Evolutionary conservation across 1,140 invertebrate genomes (phyloP).

Genomic region (Rhyacophila brunnea): DNA sequence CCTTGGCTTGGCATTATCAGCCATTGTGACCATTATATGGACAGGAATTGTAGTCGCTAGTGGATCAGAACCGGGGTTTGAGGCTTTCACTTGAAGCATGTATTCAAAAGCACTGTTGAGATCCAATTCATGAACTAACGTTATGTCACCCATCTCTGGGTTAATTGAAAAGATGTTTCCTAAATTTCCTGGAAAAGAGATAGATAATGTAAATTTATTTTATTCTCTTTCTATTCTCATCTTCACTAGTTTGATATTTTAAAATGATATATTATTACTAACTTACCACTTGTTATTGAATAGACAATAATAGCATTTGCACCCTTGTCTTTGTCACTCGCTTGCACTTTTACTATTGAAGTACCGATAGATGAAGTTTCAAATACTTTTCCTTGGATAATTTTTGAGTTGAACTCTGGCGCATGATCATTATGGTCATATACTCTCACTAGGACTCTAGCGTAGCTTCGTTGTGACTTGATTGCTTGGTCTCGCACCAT

Average conservation of each 20-base stretch:
- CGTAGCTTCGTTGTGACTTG: conserved; percentile 76
- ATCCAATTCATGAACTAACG: conserved; percentile 69
- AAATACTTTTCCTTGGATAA: conserved; percentile 73
- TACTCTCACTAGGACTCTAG: conserved; percentile 73
- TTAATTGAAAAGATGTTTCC: conserved; percentile 80
- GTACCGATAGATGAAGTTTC: conserved; percentile 74
- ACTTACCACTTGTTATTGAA: conserved; percentile 65
- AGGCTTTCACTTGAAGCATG: conserved; percentile 74
- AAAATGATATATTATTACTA: too few relatives aligned
- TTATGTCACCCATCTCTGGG: conserved; percentile 68
- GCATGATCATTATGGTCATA: conserved; percentile 85
- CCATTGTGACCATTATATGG: conserved; percentile 81
- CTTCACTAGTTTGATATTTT: too few relatives aligned
- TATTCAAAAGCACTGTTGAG: conserved; percentile 68
- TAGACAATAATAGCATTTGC: conserved; percentile 78
- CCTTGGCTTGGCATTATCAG: conserved; percentile 77
- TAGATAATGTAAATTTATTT: too few relatives aligned
- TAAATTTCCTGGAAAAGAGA: conserved; percentile 62
- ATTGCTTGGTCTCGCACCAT: conserved; percentile 84
- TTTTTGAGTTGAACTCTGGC: conserved; percentile 75
- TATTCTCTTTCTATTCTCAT: too few relatives aligned
- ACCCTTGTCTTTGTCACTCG: conserved; percentile 81
- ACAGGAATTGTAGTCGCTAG: conserved; percentile 73
- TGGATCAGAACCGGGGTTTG: conserved; percentile 72
- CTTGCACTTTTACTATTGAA: conserved; percentile 68